Percentiles rank a stretch among this genome's conserved stretches.
phyloP scores from a whole-genome alignment of 2,888 invertebrate genomes.

The Drosophila algonquin region DNA sequence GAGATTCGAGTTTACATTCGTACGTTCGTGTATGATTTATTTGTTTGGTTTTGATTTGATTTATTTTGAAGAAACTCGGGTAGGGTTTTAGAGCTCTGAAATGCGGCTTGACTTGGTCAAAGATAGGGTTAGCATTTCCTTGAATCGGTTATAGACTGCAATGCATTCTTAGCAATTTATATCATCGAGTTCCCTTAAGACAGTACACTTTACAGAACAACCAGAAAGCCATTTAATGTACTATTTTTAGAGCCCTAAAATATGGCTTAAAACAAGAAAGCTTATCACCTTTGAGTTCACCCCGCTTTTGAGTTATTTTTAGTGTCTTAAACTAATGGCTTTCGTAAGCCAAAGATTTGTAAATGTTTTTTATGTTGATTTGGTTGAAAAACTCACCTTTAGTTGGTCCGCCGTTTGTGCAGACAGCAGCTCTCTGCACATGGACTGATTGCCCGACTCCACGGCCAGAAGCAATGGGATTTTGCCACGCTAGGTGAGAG shows the following conservation, averaged over 20 bases:
- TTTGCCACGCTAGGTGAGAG: constrained; percentile 90
- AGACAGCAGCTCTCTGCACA: constrained; percentile 95
- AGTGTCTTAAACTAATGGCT: background rate
- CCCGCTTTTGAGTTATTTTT: background rate
- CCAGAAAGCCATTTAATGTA: background rate
- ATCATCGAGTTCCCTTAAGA: no score
- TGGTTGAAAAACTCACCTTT: constrained; percentile 85
- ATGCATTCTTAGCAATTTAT: no score
- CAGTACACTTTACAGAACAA: no score
- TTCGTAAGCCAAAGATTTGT: background rate
- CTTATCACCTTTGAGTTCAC: background rate
- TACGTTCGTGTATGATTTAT: background rate
- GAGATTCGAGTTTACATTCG: no score
- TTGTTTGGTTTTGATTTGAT: background rate
- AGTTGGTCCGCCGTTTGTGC: constrained; percentile 95
- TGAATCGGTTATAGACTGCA: no score
- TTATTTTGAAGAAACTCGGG: background rate
- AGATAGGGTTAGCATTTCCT: background rate
- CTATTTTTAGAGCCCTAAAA: background rate
- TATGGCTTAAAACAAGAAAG: background rate
- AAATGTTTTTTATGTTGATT: background rate
- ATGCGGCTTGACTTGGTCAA: background rate
- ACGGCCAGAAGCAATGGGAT: constrained; percentile 96
- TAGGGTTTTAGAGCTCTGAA: background rate
- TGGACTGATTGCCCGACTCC: constrained; percentile 97